phyloP scores from a whole-genome alignment of 2,113 vertebrate genomes.

The Garra rufa region DNA sequence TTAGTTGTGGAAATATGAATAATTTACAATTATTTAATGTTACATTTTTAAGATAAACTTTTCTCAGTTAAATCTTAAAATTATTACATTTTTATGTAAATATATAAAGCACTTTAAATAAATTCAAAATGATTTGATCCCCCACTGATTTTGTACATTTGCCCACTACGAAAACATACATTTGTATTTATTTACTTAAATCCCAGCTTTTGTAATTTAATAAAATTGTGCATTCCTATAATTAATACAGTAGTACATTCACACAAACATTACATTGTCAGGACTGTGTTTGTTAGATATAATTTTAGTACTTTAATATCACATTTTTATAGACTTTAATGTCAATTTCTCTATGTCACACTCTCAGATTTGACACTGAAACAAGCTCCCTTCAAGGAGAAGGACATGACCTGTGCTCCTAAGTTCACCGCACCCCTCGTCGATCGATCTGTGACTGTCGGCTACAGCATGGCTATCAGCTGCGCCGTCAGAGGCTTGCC shows the following conservation, averaged over 20 bases:
- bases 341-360: background rate
- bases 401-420: conserved; percentile 79
- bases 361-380: conserved; percentile 74
- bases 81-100: too few species aligned
- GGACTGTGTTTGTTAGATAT: background rate
- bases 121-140: too few species aligned
- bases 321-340: background rate
- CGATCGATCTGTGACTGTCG: conserved; percentile 82
- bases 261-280: background rate
- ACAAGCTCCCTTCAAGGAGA: conserved; percentile 75
- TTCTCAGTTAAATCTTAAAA: too few species aligned
- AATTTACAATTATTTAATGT: too few species aligned
- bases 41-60: too few species aligned
- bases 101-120: too few species aligned
- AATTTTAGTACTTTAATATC: background rate
- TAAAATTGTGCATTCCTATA: background rate
- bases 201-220: background rate
- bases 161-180: too few species aligned
- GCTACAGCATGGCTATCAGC: conserved; percentile 85
- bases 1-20: too few species aligned
- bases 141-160: too few species aligned
- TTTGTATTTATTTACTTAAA: background rate
- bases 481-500: conserved; percentile 85
- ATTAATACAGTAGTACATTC: background rate
- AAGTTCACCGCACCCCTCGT: conserved; percentile 85